phyloP scores from a whole-genome alignment of 2,113 vertebrate genomes.

The Uria lomvia region DNA sequence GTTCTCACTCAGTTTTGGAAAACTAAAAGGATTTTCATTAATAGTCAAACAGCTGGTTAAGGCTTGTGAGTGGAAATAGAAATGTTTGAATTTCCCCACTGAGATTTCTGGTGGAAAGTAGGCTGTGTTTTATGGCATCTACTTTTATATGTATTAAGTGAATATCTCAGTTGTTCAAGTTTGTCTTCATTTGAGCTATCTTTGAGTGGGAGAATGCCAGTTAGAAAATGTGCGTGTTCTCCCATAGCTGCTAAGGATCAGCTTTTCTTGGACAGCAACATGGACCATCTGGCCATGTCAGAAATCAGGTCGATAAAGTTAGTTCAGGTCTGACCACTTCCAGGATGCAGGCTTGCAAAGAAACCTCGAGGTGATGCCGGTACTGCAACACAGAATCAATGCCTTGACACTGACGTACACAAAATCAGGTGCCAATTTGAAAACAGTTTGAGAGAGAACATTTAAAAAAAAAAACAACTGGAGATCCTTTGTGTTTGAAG shows the following conservation, averaged over 20 bases:
- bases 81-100: neutral
- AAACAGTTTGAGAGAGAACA: neutral
- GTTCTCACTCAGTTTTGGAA: conserved; percentile 4
- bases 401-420: neutral
- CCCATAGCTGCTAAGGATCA: neutral
- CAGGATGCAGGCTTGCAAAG: neutral
- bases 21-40: conserved; percentile 15
- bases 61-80: conserved; percentile 2
- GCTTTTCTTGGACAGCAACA: neutral
- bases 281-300: neutral
- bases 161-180: neutral
- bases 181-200: neutral
- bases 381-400: neutral
- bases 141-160: neutral
- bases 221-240: neutral
- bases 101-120: conserved; percentile 14
- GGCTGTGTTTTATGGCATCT: neutral
- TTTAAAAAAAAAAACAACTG: neutral
- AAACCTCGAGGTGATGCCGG: neutral
- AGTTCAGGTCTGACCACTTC: neutral
- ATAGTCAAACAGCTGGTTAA: neutral
- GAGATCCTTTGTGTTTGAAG: neutral
- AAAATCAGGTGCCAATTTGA: neutral
- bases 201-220: neutral
- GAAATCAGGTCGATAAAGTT: neutral